phyloP scores from a whole-genome alignment of 92 coral and sea anemone species.

The Zoanthus sansibaricus region DNA sequence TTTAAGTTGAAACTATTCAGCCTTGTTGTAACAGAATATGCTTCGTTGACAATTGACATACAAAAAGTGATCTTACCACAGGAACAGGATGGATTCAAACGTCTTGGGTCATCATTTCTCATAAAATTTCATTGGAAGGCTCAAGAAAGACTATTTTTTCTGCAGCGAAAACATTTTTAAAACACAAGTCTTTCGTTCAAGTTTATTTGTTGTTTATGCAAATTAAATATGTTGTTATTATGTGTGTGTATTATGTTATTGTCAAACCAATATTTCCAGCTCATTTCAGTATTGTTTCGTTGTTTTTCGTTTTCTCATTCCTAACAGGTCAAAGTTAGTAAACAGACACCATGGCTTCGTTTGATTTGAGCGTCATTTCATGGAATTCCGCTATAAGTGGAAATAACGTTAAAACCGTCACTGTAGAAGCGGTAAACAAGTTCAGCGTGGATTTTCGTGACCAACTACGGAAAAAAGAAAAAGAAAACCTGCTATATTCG shows the following conservation, averaged over 20 bases:
- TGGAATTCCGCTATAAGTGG: conserved; percentile 23
- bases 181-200: too few relatives aligned
- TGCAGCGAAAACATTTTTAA: background rate
- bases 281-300: conserved; percentile 25
- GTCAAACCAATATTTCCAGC: conserved; percentile 34
- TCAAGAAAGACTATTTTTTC: background rate
- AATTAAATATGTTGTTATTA: background rate
- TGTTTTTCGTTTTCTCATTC: background rate
- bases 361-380: conserved; percentile 40
- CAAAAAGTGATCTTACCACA: background rate
- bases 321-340: background rate
- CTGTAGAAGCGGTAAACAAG: conserved; percentile 12
- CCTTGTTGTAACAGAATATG: background rate
- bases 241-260: background rate
- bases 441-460: conserved; percentile 12
- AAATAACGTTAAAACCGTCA: background rate
- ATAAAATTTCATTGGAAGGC: too few relatives aligned
- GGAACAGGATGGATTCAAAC: background rate
- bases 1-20: too few relatives aligned
- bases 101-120: background rate
- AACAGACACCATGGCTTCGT: conserved; percentile 8
- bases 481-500: conserved; percentile 17
- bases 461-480: conserved; percentile 19
- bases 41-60: background rate
- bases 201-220: conserved; percentile 24